phyloP scores from a whole-genome alignment of 2,888 invertebrate genomes.

The Piscicola geometra region DNA sequence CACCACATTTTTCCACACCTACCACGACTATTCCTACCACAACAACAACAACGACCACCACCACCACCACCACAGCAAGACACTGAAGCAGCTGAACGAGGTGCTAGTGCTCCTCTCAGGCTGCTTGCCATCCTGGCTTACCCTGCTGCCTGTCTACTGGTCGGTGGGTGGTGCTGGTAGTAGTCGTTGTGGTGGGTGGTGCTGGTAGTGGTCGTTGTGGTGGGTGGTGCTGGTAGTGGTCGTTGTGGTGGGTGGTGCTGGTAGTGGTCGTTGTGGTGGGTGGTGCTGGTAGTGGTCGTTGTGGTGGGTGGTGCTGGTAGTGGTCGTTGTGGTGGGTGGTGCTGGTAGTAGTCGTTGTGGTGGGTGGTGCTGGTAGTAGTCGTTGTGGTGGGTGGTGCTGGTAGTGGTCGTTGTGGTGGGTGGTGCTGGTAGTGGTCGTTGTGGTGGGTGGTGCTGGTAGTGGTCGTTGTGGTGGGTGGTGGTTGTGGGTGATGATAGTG shows the following conservation, averaged over 20 bases:
- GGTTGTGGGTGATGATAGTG: too few species aligned
- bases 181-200: not conserved
- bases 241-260: not conserved
- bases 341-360: slow-evolving; percentile 47
- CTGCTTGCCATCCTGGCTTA: slow-evolving; percentile 90
- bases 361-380: slow-evolving; percentile 31
- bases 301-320: not conserved
- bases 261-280: not conserved
- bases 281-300: not conserved
- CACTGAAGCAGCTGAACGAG: slow-evolving; percentile 92
- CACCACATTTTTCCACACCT: not conserved
- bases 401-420: slow-evolving; percentile 1
- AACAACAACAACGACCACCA: not conserved
- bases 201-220: not conserved
- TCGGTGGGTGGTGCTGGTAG: slow-evolving; percentile 53
- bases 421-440: not conserved
- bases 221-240: slow-evolving; percentile 2
- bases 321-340: slow-evolving; percentile 4
- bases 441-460: not conserved
- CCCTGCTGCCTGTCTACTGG: slow-evolving; percentile 79
- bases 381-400: not conserved
- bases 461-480: slow-evolving; percentile 4
- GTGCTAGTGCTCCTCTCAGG: slow-evolving; percentile 96
- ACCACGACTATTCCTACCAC: too few species aligned
- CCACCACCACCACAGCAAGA: slow-evolving; percentile 60